These are phyloP conservation scores for Hiodon tergisus DNA, from an alignment of 2,113 vertebrate species.

Conservation along the genomic window DNA sequence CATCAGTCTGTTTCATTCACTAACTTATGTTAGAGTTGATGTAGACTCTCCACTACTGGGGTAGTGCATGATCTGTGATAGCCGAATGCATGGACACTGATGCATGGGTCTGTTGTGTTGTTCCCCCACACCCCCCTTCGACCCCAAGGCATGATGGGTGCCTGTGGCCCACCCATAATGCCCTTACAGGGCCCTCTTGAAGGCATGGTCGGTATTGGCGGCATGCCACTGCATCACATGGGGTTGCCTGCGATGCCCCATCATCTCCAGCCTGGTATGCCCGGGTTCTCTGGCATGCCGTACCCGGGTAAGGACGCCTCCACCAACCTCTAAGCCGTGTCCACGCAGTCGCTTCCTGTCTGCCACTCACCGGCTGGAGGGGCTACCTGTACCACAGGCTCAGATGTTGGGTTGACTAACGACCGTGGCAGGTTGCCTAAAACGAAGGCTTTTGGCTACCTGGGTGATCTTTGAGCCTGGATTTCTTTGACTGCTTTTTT, in stretches of 20 bases:
- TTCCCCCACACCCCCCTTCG: slow-evolving; percentile 56
- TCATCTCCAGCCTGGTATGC: slow-evolving; percentile 90
- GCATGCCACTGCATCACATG: slow-evolving; percentile 91
- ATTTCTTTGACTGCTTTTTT: neutral
- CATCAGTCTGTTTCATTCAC: slow-evolving; percentile 31
- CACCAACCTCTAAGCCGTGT: slow-evolving; percentile 44
- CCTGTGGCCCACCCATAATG: slow-evolving; percentile 93
- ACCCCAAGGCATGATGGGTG: slow-evolving; percentile 98
- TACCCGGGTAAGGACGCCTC: slow-evolving; percentile 83
- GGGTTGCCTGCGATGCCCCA: slow-evolving; percentile 83
- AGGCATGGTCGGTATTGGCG: slow-evolving; percentile 97
- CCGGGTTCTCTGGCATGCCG: slow-evolving; percentile 89
- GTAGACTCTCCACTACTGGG: slow-evolving; percentile 49
- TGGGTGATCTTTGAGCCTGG: neutral
- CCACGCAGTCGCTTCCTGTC: slow-evolving; percentile 64
- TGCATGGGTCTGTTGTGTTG: slow-evolving; percentile 94
- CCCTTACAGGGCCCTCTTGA: slow-evolving; percentile 97
- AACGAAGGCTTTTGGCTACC: neutral
- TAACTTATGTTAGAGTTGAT: slow-evolving; percentile 53
- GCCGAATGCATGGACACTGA: slow-evolving; percentile 77
- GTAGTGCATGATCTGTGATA: slow-evolving; percentile 85
- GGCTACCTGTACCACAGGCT: slow-evolving; percentile 55
- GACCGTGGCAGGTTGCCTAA: slow-evolving; percentile 19
- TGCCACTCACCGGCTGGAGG: slow-evolving; percentile 61
- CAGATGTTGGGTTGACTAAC: slow-evolving; percentile 32